A percentile compares a stretch with the other conserved stretches of the same genome.
These are phyloP conservation scores for Ommatoiulus sabulosus DNA, from an alignment of 2,888 invertebrate genomes.

Conservation along the genomic window DNA sequence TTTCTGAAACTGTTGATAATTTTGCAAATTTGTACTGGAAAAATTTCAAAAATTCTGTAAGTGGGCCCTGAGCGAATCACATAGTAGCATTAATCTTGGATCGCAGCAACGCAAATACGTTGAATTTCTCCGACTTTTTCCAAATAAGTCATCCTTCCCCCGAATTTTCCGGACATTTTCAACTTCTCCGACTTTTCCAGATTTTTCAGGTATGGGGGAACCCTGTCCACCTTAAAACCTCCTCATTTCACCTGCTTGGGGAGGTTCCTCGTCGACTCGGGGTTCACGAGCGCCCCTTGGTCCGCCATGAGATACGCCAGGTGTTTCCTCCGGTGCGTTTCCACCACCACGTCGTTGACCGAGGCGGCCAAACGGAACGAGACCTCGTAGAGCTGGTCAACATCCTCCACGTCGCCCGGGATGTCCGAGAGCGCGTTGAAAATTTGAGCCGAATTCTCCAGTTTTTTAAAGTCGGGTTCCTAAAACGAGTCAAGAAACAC, in stretches of 20 bases:
- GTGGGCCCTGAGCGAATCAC: no score
- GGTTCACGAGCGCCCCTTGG: conserved; percentile 92
- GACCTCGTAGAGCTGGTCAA: conserved; percentile 85
- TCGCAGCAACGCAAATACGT: no score
- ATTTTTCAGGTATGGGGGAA: no score
- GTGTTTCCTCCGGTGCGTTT: conserved; percentile 90
- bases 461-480: conserved; percentile 82
- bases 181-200: no score
- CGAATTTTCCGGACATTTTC: no score
- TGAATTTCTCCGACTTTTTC: no score
- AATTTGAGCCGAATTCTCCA: conserved; percentile 97
- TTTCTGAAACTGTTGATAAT: no score
- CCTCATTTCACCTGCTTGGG: conserved; percentile 91
- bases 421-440: conserved; percentile 97
- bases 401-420: conserved; percentile 93
- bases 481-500: conserved; percentile 62
- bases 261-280: conserved; percentile 87
- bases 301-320: conserved; percentile 97
- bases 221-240: no score
- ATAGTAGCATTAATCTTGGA: no score
- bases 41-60: no score
- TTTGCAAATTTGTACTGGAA: no score
- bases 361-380: conserved; percentile 83
- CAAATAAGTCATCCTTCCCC: no score
- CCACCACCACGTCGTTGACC: conserved; percentile 84